Percentiles rank a stretch among this genome's conserved stretches.
Conservation (phyloP, 2,888 invertebrate genomes). For the Leucophenga montana region DNA sequence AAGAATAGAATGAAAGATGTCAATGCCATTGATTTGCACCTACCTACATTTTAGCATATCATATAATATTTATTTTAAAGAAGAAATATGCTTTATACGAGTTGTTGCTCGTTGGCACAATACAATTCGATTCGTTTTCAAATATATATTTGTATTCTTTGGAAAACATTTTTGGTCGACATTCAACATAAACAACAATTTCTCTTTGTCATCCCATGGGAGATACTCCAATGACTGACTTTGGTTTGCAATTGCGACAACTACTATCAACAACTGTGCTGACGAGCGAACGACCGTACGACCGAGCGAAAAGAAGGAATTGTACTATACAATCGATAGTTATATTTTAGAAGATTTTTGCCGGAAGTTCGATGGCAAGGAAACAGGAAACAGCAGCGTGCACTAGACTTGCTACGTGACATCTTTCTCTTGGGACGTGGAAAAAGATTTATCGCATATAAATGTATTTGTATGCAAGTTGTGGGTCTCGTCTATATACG, state of each 20-base stretch:
- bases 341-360: conserved; percentile 4
- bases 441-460: conserved; percentile 52
- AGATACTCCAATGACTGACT: conserved; percentile 39
- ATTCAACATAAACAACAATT: conserved; percentile 50
- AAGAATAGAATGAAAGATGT: too few relatives aligned
- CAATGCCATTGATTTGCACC: conserved; percentile 8
- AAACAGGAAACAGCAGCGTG: conserved; percentile 60
- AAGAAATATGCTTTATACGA: not conserved
- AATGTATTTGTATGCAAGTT: conserved; percentile 56
- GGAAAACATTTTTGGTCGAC: conserved; percentile 52
- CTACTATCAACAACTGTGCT: conserved; percentile 49
- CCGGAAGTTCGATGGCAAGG: conserved; percentile 61
- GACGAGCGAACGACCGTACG: conserved; percentile 48
- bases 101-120: conserved; percentile 9
- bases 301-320: conserved; percentile 30
- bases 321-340: not conserved
- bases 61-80: not conserved
- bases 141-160: not conserved
- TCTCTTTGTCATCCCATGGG: conserved; percentile 54
- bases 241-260: conserved; percentile 36
- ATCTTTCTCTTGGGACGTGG: conserved; percentile 64
- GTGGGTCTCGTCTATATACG: conserved; percentile 39
- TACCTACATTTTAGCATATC: too few relatives aligned
- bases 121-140: not conserved
- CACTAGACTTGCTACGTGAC: conserved; percentile 58